Base-by-base conservation (phyloP, 2,797 vertebrate species). In the Centropyge bicolor region DNA sequence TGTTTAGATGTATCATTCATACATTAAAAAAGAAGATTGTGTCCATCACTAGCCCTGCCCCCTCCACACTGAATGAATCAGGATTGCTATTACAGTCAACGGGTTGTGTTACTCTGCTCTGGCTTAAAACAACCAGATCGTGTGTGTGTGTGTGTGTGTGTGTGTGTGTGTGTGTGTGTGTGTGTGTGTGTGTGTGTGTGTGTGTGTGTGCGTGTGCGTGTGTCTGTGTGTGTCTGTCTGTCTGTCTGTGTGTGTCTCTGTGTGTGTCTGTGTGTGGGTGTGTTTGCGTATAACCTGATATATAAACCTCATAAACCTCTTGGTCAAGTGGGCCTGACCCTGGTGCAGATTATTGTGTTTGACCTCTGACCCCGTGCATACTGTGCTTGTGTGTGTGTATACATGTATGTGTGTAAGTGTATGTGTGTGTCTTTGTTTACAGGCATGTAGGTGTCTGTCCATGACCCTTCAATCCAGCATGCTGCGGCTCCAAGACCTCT, bases 251-350 rank as follows among this genome's bases (percentile, higher is more conserved):
- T n/a, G n/a, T n/a, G n/a, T n/a, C n/a, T n/a, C n/a, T n/a, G 65
- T 85, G 75, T 76, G 7, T 36, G 12, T 82, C 9, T 3, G 40
- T 55, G 48, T 64, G 43, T 31, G 41, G 61, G 80, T 76, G 60
- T 85, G 72, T 79, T 35, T 86, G 68, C 11, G 8, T 76, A 69
- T 57, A 71, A 61, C 82, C 63, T 89, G 82, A 91, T 87, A 70
- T n/a, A n/a, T n/a, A n/a, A n/a, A n/a, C n/a, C n/a, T n/a, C 66
- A 60, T 93, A 93, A 93, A 92, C 85, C 87, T 86, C 70, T 89
- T 82, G 89, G 89, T 90, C 88, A 93, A 92, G 87, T 92, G 83
- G 87, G 68, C 57, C 80, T 94, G 85, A 92, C 91, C 90, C 86
- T 64, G 68, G 52, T 20, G 9, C 84, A 91, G 90, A 93, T 91